These are phyloP conservation scores for Dermatemys mawii DNA, from an alignment of 2,113 vertebrate species.

Conservation along the genomic window DNA sequence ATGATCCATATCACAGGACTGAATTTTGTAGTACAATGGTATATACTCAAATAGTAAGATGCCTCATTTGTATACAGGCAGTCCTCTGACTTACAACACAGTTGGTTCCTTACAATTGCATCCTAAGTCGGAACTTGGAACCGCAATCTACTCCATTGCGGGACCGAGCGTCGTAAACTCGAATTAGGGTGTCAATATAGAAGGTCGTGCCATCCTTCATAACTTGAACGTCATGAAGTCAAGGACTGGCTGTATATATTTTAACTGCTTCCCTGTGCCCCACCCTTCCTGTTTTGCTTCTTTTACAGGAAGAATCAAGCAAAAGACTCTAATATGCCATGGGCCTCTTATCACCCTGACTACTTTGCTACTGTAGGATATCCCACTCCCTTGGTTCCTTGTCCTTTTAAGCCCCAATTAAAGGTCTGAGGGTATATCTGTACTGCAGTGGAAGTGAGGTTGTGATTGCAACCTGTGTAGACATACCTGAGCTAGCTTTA, in stretches of 20 bases:
- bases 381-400: neutral
- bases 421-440: neutral
- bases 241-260: no score
- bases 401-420: neutral
- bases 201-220: no score
- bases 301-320: neutral
- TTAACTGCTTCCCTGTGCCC: neutral
- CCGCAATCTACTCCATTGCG: no score
- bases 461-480: neutral
- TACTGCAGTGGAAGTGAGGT: neutral
- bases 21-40: neutral
- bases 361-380: neutral
- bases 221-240: no score
- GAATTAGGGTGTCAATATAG: no score
- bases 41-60: neutral
- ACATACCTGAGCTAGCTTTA: neutral
- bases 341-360: neutral
- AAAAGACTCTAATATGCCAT: rapidly evolving
- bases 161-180: no score
- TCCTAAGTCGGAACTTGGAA: no score
- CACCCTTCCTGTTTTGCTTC: neutral
- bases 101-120: no score
- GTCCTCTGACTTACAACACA: no score
- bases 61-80: neutral
- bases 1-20: neutral